Evolutionary conservation across 2,113 vertebrate species (phyloP).

Genomic region (Poeciliopsis retropinna): DNA sequence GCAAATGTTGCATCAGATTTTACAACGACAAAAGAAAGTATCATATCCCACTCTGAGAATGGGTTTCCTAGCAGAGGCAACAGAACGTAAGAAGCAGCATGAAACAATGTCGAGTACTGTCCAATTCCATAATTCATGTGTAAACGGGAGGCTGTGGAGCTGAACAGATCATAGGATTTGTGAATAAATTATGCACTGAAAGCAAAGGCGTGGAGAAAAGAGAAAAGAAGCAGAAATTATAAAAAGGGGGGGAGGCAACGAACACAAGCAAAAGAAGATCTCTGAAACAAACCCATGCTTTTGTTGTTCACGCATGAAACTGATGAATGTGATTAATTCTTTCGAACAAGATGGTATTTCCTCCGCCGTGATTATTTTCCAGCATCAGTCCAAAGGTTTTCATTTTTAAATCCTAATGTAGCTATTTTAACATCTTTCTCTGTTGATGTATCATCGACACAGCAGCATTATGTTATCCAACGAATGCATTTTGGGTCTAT

Average conservation of each 20-base stretch:
- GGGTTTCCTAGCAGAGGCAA: conserved; percentile 18
- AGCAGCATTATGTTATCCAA: neutral
- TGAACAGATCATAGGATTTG: conserved; percentile 53
- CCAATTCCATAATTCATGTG: conserved; percentile 59
- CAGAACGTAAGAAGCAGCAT: conserved; percentile 43
- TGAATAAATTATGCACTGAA: conserved; percentile 55
- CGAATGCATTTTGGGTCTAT: neutral
- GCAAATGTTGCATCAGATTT: conserved; percentile 46
- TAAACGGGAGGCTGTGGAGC: conserved; percentile 47
- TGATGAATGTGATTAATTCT: neutral
- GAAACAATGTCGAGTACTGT: conserved; percentile 44
- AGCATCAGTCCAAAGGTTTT: neutral
- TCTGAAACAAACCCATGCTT: conserved; percentile 12
- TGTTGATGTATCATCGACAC: neutral
- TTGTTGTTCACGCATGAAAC: conserved; percentile 1
- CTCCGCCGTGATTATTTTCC: neutral
- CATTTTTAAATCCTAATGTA: neutral
- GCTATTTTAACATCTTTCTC: neutral
- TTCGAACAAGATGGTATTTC: neutral
- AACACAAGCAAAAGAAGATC: conserved; percentile 15
- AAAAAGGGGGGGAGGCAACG: neutral
- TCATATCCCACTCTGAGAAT: conserved; percentile 46
- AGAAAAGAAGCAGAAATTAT: neutral
- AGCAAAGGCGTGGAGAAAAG: conserved; percentile 16
- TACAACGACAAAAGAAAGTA: conserved; percentile 13